Evolutionary conservation across 2,888 invertebrate genomes (phyloP), one percentile per base, ranked within the genome.

Genomic region (Drosophila meridiana): DNA sequence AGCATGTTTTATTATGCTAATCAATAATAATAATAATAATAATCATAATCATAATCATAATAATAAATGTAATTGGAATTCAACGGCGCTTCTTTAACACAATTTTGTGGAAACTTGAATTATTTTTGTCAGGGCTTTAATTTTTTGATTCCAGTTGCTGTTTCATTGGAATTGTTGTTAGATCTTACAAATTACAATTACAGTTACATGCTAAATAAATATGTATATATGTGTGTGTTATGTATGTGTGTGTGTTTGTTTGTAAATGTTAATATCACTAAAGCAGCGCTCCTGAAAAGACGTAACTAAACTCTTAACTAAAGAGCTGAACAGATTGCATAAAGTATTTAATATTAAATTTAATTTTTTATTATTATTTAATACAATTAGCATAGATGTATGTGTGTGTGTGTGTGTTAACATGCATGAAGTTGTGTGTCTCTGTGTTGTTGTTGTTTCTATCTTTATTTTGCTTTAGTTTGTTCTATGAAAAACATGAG

Each of bases 201-300:
- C 56, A 65, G 70, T 71, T 78, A 80, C 65, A 60, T 65, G 69
- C 68, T 84, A 87, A 87, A 88, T 70, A 80, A 85, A 79, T 87
- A 71, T 71, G 43, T 72, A 11, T 69, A 11, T 60, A 8, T 80
- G 28, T 43, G 36, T 58, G 42, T 56, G 38, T 40, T 32, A 5
- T 20, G n/a, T 42, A n/a, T 38, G n/a, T 45, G 11, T 70, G 4
- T 45, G 36, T 63, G 38, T 57, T 26, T 60, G n/a, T 74, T 57
- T 77, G 83, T 90, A 87, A 82, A 85, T 78, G 78, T 90, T 87
- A 87, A 87, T 87, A 87, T 87, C 87, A 87, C 87, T 87, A 87
- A 90, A 87, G 76, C 91, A 85, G 89, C 87, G 90, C 85, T 86
- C 76, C 73, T 87, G 72, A 56, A 83, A 89, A 45, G 34, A 62